These are phyloP conservation scores for Nesogale talazaci DNA, from an alignment of 2,113 vertebrate genomes.

Conservation along the genomic window DNA sequence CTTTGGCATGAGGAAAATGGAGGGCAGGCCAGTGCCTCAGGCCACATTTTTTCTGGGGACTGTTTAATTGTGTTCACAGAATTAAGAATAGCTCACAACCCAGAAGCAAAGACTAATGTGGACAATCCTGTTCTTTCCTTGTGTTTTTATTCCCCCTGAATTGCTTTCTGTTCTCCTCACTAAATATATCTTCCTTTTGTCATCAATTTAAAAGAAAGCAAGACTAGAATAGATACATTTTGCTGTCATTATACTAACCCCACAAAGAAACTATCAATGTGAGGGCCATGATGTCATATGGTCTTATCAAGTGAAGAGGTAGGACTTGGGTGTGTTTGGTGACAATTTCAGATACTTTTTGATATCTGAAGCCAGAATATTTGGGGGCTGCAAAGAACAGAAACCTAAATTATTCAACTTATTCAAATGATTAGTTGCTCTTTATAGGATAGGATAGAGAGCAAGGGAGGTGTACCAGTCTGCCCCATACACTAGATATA, in stretches of 20 bases:
- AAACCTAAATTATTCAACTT: neutral
- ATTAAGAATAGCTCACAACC: conserved; percentile 63
- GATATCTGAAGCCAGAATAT: neutral
- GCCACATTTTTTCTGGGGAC: conserved; percentile 61
- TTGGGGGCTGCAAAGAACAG: neutral
- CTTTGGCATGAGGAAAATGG: neutral
- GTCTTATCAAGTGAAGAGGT: neutral
- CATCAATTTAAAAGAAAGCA: neutral
- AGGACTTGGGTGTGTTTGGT: neutral
- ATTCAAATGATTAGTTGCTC: neutral
- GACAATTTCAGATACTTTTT: neutral
- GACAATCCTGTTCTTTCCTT: conserved; percentile 26
- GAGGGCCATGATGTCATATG: neutral
- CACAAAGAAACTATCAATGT: conserved; percentile 9
- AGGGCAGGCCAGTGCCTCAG: conserved; percentile 55
- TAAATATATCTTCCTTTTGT: no score
- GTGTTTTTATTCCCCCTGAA: neutral
- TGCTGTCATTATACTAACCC: neutral
- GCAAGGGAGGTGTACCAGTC: neutral
- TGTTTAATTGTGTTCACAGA: conserved; percentile 56
- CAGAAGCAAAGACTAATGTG: neutral
- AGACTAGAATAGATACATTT: neutral
- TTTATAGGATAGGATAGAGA: neutral
- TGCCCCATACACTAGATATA: neutral
- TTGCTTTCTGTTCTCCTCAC: neutral